These are phyloP conservation scores for Norana najaformis DNA, from an alignment of 2,888 invertebrate species.

Conservation along the genomic window DNA sequence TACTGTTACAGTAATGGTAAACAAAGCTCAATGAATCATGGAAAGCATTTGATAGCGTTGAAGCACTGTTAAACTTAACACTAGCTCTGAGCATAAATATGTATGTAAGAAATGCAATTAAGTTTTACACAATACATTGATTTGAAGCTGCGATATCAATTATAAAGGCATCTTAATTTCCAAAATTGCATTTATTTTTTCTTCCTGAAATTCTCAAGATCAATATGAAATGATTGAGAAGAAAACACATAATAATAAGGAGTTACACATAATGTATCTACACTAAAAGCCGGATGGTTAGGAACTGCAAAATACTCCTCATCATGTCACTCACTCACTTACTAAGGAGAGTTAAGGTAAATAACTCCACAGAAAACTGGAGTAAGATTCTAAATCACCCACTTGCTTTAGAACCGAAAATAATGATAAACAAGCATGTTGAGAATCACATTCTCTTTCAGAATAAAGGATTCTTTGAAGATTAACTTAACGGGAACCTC, in stretches of 20 bases:
- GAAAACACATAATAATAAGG: not conserved
- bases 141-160: no score
- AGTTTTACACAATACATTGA: no score
- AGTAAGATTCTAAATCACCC: not conserved
- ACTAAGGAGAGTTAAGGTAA: no score
- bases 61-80: not conserved
- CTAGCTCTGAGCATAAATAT: not conserved
- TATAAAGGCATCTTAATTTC: not conserved
- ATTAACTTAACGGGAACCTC: not conserved
- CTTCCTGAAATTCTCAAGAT: no score
- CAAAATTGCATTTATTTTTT: no score
- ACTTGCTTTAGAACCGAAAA: not conserved
- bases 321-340: no score
- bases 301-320: no score
- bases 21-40: no score
- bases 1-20: no score
- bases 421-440: not conserved
- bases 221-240: not conserved
- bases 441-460: not conserved
- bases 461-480: not conserved
- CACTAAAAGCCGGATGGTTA: no score
- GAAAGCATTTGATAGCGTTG: not conserved
- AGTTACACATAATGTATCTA: no score
- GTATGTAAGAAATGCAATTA: not conserved
- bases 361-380: not conserved